Evolutionary conservation across 35 echinoderm and acorn worm genomes (phyloP).

Genomic region (Eucidaris tribuloides): DNA sequence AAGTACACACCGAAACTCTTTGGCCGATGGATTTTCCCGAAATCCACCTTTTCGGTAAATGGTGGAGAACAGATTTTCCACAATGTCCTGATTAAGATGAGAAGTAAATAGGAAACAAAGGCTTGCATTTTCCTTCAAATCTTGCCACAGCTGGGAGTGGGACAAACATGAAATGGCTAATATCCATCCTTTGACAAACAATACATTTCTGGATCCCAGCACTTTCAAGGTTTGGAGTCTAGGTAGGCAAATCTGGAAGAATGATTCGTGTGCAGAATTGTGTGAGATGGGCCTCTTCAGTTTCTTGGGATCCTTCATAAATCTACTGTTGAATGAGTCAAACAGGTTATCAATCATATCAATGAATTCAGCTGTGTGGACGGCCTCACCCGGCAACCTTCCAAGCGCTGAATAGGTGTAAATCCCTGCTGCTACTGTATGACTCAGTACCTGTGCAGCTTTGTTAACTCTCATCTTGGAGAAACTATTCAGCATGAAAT

Average conservation of each 20-base stretch:
- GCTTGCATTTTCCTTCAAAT: slow-evolving; percentile 13
- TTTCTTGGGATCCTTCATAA: background rate
- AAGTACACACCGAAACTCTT: slow-evolving; percentile 43
- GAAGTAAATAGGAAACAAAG: slow-evolving; percentile 38
- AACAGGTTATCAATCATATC: slow-evolving; percentile 31
- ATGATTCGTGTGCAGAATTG: background rate
- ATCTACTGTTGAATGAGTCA: slow-evolving; percentile 28
- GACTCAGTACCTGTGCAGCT: slow-evolving; percentile 38
- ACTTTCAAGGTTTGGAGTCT: slow-evolving; percentile 31
- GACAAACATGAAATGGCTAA: slow-evolving; percentile 14
- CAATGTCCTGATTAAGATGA: slow-evolving; percentile 52
- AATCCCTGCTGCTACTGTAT: slow-evolving; percentile 36
- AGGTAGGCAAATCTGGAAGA: slow-evolving; percentile 14
- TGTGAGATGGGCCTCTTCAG: background rate
- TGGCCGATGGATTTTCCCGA: slow-evolving; percentile 51
- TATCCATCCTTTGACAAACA: slow-evolving; percentile 38
- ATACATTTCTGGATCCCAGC: background rate
- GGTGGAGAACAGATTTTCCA: slow-evolving; percentile 59
- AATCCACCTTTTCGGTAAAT: slow-evolving; percentile 39
- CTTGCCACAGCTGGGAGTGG: slow-evolving; percentile 28
- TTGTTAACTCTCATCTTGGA: slow-evolving; percentile 27
- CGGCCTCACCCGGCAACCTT: slow-evolving; percentile 9
- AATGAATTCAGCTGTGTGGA: slow-evolving; percentile 35
- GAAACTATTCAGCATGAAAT: slow-evolving; percentile 10
- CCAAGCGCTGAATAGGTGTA: slow-evolving; percentile 4